Evolutionary conservation across 2,797 vertebrate species (phyloP).

Genomic region (Microhierax caerulescens): DNA sequence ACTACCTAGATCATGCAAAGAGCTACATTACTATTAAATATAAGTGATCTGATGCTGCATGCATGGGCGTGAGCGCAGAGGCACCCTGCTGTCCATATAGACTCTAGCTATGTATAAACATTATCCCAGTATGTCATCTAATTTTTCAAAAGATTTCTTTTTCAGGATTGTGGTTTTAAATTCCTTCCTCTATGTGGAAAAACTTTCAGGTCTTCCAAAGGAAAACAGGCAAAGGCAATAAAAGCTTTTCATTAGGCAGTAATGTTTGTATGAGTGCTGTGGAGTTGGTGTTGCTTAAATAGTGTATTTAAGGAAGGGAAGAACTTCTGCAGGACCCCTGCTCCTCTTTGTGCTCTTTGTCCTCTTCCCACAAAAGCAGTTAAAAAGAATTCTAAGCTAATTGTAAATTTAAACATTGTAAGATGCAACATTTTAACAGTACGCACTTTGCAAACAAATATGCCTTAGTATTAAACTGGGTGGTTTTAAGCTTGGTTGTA

Average conservation of each 20-base stretch:
- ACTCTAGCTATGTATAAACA: not conserved
- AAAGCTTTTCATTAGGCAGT: not conserved
- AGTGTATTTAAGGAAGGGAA: not conserved
- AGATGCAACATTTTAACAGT: not conserved
- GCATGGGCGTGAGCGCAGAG: rapidly evolving
- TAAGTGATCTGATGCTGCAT: not conserved
- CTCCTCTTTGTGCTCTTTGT: not conserved
- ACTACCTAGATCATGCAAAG: not conserved
- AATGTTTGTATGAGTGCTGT: not conserved
- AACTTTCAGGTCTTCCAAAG: not conserved
- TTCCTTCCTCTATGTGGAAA: not conserved
- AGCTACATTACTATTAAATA: not conserved
- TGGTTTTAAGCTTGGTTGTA: not conserved
- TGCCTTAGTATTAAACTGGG: not conserved
- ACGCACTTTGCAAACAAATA: not conserved
- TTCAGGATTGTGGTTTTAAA: not conserved
- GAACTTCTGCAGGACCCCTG: not conserved
- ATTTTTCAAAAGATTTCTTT: not conserved
- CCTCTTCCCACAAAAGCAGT: not conserved
- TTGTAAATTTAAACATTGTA: not conserved
- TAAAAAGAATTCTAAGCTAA: not conserved
- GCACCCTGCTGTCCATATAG: not conserved
- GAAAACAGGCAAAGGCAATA: not conserved
- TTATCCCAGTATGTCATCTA: not conserved
- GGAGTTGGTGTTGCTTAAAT: not conserved